Conservation (phyloP, 2,113 vertebrate species). For the Apus apus region DNA sequence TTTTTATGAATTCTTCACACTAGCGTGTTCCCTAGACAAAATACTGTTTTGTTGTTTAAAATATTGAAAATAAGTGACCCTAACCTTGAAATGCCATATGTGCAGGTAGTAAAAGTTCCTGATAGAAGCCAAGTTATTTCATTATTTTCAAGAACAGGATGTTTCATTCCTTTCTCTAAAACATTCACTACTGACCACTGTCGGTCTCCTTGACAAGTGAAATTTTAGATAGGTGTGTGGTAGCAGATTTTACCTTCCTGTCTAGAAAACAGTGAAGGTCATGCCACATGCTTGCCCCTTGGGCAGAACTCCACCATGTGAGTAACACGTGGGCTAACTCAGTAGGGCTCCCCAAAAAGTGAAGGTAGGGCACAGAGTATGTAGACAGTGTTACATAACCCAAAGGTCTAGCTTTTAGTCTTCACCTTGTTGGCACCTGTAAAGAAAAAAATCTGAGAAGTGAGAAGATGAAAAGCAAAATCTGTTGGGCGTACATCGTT, state of each 20-base stretch:
- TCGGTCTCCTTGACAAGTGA: background rate
- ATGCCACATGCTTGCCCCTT: background rate
- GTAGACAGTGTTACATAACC: background rate
- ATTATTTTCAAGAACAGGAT: background rate
- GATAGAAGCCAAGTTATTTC: background rate
- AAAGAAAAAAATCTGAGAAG: background rate
- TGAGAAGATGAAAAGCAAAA: background rate
- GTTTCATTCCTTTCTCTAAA: background rate
- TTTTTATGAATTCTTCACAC: background rate
- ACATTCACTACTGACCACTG: background rate
- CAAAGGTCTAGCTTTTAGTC: background rate
- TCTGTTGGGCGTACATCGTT: background rate
- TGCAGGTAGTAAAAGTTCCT: background rate
- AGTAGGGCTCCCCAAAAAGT: background rate
- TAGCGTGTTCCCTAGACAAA: background rate
- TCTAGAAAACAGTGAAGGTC: background rate
- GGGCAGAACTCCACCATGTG: background rate
- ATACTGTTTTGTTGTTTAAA: background rate
- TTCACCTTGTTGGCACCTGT: background rate
- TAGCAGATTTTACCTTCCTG: background rate
- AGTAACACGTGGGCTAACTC: background rate
- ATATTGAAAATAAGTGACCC: background rate
- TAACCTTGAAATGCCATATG: background rate
- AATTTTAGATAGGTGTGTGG: background rate
- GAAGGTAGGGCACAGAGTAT: background rate